Conservation (phyloP, 2,113 vertebrate genomes). For the Athene noctua region DNA sequence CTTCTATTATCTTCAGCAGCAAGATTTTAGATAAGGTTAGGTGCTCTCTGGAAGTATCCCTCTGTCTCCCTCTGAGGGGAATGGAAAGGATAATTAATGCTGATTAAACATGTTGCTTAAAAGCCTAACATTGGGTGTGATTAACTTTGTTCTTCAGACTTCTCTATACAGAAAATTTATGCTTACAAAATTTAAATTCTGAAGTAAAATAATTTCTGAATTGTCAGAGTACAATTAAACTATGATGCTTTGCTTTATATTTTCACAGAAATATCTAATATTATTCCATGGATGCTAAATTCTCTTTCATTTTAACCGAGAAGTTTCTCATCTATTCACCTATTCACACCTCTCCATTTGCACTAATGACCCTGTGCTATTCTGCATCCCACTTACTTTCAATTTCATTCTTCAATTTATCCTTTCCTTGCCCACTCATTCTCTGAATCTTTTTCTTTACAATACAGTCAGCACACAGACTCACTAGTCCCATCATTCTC, state of each 20-base stretch:
- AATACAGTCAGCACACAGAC: neutral
- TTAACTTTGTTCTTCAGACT: neutral
- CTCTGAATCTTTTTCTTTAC: neutral
- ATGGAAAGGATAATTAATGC: neutral
- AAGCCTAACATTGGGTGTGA: neutral
- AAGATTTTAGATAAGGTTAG: neutral
- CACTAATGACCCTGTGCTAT: neutral
- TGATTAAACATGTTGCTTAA: neutral
- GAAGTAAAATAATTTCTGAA: neutral
- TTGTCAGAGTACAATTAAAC: neutral
- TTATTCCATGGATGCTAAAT: neutral
- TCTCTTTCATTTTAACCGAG: neutral
- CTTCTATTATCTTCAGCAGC: neutral
- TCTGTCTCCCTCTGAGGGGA: neutral
- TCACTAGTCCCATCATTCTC: neutral
- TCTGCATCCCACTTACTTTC: neutral
- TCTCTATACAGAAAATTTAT: neutral
- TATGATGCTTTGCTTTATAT: neutral
- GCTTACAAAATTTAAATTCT: neutral
- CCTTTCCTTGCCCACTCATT: neutral
- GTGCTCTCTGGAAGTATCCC: neutral
- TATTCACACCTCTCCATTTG: neutral
- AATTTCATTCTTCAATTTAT: neutral
- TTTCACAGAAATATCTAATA: neutral
- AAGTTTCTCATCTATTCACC: neutral